Conservation (phyloP, 2,113 vertebrate species). For the Anoura caudifer region DNA sequence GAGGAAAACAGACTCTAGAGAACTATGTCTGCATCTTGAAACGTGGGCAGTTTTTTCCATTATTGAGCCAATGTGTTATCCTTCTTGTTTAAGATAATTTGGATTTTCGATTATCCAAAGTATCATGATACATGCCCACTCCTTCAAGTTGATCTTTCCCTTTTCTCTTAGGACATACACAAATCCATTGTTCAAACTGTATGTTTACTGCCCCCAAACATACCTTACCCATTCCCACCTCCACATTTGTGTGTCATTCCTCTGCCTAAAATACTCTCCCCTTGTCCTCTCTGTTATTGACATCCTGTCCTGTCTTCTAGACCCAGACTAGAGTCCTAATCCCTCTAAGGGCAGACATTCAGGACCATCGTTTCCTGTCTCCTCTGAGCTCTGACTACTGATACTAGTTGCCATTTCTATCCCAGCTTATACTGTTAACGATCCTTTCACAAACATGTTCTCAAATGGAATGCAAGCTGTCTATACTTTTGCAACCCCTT, state of each 20-base stretch:
- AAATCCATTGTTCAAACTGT: background rate
- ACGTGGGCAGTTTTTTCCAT: background rate
- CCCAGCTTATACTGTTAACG: background rate
- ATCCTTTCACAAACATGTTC: background rate
- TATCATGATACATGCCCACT: background rate
- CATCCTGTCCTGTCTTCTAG: background rate
- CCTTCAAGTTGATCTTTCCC: background rate
- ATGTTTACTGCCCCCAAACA: background rate
- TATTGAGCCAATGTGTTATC: background rate
- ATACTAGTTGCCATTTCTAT: background rate
- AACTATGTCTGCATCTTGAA: background rate
- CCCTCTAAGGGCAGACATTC: background rate
- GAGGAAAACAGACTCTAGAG: background rate
- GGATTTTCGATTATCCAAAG: background rate
- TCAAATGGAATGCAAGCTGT: background rate
- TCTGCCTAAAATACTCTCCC: background rate
- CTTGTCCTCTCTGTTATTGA: background rate
- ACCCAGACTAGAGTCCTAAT: background rate
- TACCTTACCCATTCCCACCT: background rate
- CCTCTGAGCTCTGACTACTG: background rate
- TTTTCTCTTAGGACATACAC: background rate
- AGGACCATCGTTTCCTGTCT: background rate
- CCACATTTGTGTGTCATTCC: background rate
- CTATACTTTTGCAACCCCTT: background rate
- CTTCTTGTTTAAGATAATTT: background rate